Base-by-base conservation (phyloP, 2,888 invertebrate species). In the Fragum fragum region DNA sequence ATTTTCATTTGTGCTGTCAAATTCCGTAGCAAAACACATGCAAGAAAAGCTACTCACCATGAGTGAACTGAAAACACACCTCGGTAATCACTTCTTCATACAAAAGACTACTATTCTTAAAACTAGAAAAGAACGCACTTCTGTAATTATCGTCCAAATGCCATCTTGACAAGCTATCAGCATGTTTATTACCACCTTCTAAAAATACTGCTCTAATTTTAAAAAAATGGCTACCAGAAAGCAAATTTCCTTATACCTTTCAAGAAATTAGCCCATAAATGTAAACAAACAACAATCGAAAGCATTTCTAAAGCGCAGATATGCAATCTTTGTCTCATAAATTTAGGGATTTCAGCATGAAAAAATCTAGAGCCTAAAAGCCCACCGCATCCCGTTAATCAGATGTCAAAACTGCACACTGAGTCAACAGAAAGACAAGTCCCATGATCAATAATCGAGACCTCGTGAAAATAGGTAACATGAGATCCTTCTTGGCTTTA, bases 231-330 rank as follows among this genome's bases (percentile, higher is more conserved):
- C 32, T 3, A 3, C 32, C 32, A 36, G 32, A n/a, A 36, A 36
- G 32, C 32, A 36, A 36, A 36, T 36, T 36, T 36, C 32, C 32
- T 32, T 32, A 7, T 71, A 11, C 26, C 29, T n/a, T 18, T 55
- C 21, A 29, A 29, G 28, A 29, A 21, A 9, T 28, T 14, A 29
- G 29, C 70, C 52, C 68, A 83, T 26, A 83, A 21, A 52, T 77
- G 61, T 23, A 79, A 21, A 36, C 55, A 42, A 36, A 83, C 32
- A 16, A 79, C 57, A 52, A 79, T 71, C 18, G 77, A 21, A 18
- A 79, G 23, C 47, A 83, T 55, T 68, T 79, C 79, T 39, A 83
- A 59, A 26, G 47, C 55, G 59, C 69, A 53, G 16, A 79, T 80
- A 55, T 73, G 72, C 9, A 75, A 18, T 9, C 73, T 29, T 53